These are phyloP conservation scores for Hypomecis punctinalis DNA, from an alignment of 2,888 invertebrate species.

Conservation along the genomic window DNA sequence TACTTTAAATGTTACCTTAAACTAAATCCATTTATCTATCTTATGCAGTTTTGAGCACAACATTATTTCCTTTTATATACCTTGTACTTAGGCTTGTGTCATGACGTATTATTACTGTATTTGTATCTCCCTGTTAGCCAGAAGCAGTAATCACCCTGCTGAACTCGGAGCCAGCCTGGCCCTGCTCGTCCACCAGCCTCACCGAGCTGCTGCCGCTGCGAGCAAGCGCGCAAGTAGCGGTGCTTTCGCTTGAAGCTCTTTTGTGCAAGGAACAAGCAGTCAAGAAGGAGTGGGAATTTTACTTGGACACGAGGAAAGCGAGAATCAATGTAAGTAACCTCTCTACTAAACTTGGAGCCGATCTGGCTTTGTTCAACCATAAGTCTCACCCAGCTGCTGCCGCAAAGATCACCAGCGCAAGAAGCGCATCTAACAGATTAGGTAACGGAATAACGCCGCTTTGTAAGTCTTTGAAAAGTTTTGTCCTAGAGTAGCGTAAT, in stretches of 20 bases:
- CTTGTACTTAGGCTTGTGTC: not conserved
- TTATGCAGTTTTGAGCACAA: too few relatives aligned
- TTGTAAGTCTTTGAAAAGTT: too few relatives aligned
- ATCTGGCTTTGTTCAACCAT: too few relatives aligned
- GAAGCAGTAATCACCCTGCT: constrained; percentile 70
- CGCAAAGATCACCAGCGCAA: too few relatives aligned
- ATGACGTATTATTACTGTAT: not conserved
- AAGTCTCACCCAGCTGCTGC: too few relatives aligned
- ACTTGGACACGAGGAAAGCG: constrained; percentile 55
- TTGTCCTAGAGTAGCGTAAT: too few relatives aligned
- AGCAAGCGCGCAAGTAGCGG: constrained; percentile 59
- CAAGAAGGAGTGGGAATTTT: constrained; percentile 74
- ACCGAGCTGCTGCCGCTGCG: constrained; percentile 62
- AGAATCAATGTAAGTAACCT: constrained; percentile 58
- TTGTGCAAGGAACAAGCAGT: constrained; percentile 72
- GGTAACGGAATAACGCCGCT: too few relatives aligned
- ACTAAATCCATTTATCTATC: too few relatives aligned
- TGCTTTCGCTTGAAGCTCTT: constrained; percentile 74
- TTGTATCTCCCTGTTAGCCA: constrained; percentile 56
- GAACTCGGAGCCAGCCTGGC: constrained; percentile 76
- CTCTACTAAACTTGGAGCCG: too few relatives aligned
- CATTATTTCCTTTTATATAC: too few relatives aligned
- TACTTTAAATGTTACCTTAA: too few relatives aligned
- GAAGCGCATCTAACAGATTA: too few relatives aligned
- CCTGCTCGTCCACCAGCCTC: constrained; percentile 74